A percentile compares a stretch with the other conserved stretches of the same genome.
These are phyloP conservation scores for Bradypodion pumilum DNA, from an alignment of 2,797 vertebrate species.

Conservation along the genomic window DNA sequence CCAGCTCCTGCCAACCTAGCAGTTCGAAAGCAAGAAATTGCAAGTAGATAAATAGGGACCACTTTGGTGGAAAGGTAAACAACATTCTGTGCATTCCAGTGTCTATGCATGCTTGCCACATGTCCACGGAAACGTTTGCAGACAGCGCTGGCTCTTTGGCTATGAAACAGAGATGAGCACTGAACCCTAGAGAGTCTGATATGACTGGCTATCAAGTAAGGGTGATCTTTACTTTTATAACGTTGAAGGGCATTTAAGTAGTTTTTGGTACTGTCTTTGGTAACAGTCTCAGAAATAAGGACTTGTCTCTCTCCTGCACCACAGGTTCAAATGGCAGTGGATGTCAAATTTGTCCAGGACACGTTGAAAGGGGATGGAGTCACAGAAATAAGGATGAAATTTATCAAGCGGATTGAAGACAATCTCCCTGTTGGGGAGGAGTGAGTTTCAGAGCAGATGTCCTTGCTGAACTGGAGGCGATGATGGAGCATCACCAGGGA, in stretches of 20 bases:
- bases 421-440: slow-evolving; percentile 95
- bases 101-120: too few relatives aligned
- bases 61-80: too few relatives aligned
- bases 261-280: background rate
- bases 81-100: too few relatives aligned
- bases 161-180: too few relatives aligned
- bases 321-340: slow-evolving; percentile 98
- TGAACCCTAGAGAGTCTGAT: too few relatives aligned
- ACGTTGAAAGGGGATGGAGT: slow-evolving; percentile 94
- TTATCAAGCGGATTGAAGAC: slow-evolving; percentile 97
- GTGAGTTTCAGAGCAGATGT: slow-evolving; percentile 43
- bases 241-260: fast-evolving
- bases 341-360: slow-evolving; percentile 94
- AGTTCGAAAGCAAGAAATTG: too few relatives aligned
- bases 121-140: too few relatives aligned
- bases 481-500: slow-evolving; percentile 33
- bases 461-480: slow-evolving; percentile 40
- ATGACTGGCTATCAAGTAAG: too few relatives aligned
- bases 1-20: too few relatives aligned
- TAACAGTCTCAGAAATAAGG: background rate
- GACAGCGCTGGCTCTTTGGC: too few relatives aligned
- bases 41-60: too few relatives aligned
- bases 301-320: background rate
- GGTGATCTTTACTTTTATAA: too few relatives aligned
- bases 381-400: slow-evolving; percentile 98